Percentiles rank a stretch among this genome's conserved stretches.
Conservation (phyloP, 2,888 invertebrate species). For the Octodonta nipae region DNA sequence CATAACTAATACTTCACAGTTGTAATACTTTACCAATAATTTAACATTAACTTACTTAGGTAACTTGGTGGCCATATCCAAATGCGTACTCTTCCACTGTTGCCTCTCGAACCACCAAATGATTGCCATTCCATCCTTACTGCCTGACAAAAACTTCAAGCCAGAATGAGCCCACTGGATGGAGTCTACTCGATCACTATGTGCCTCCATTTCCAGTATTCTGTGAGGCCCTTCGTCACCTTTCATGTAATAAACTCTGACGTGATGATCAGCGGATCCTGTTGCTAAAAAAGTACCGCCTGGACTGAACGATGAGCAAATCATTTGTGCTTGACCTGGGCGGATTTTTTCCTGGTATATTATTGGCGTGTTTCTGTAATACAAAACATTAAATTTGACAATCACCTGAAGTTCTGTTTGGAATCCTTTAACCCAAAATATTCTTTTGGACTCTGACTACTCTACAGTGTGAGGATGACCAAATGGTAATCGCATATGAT, state of each 20-base stretch:
- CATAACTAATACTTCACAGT: too few species aligned
- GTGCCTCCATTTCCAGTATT: constrained; percentile 64
- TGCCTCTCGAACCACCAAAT: constrained; percentile 86
- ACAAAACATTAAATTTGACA: constrained; percentile 1
- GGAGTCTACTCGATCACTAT: constrained; percentile 85
- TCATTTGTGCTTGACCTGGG: constrained; percentile 90
- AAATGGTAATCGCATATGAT: too few species aligned
- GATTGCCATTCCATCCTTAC: constrained; percentile 88
- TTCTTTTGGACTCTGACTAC: not conserved
- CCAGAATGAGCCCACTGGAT: constrained; percentile 88
- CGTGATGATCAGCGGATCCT: constrained; percentile 88
- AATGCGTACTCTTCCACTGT: constrained; percentile 69
- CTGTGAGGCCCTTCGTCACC: constrained; percentile 65
- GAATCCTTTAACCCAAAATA: not conserved
- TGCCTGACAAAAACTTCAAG: constrained; percentile 81
- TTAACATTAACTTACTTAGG: constrained; percentile 22
- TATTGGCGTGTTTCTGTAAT: constrained; percentile 61
- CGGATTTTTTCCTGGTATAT: constrained; percentile 85
- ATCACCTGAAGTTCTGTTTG: not conserved
- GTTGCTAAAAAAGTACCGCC: constrained; percentile 85
- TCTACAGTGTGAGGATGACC: too few species aligned
- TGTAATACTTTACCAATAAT: not conserved
- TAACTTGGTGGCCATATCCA: constrained; percentile 55
- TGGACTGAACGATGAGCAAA: constrained; percentile 80
- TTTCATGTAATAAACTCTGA: constrained; percentile 75